Conservation (phyloP, 2,113 vertebrate genomes). For the Pelecanus crispus region DNA sequence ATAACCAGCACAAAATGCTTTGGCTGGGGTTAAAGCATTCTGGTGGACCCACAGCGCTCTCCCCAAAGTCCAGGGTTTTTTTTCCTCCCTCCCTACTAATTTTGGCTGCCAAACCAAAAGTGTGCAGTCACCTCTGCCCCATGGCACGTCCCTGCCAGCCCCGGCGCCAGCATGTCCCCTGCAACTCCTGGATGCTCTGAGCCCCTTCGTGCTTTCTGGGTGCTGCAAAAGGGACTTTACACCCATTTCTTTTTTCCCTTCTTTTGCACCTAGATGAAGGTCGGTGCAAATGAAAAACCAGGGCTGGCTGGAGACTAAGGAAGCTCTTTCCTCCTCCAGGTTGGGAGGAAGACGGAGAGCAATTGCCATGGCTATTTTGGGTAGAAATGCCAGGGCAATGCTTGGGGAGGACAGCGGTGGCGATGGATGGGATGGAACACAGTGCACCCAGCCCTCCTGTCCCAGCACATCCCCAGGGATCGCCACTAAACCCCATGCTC, state of each 20-base stretch:
- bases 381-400: rapidly evolving
- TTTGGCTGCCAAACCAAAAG: background rate
- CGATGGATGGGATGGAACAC: rapidly evolving
- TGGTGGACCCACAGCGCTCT: too few relatives aligned
- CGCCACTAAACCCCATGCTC: rapidly evolving
- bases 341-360: rapidly evolving
- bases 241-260: background rate
- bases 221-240: background rate
- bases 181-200: background rate
- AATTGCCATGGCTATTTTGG: background rate
- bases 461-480: background rate
- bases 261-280: background rate
- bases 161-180: background rate
- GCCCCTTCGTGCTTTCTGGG: background rate
- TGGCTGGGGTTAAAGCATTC: background rate
- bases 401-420: background rate
- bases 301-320: background rate
- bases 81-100: background rate
- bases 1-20: rapidly evolving
- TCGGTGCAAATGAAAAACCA: background rate
- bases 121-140: background rate
- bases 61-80: background rate
- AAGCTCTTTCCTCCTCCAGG: background rate
- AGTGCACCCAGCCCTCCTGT: background rate
- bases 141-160: background rate